Conservation (phyloP, 2,888 invertebrate genomes). For the Apamea crenata region DNA sequence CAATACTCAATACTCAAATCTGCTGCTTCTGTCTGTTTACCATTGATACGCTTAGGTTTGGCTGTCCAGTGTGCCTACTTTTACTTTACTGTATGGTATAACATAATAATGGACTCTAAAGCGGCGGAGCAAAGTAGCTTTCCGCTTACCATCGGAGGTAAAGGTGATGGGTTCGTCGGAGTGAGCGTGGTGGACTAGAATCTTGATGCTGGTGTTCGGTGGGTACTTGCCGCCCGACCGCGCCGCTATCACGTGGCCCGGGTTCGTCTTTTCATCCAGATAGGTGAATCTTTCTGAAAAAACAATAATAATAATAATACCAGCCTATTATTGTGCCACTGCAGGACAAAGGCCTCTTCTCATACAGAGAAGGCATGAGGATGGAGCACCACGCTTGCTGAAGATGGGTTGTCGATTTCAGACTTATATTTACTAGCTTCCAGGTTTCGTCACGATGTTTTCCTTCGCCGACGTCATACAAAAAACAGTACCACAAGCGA, state of each 20-base stretch:
- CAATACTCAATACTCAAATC: too few relatives aligned
- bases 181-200: slow-evolving; percentile 93
- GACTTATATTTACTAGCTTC: too few relatives aligned
- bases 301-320: neutral
- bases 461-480: too few relatives aligned
- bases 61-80: neutral
- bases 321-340: neutral
- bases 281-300: slow-evolving; percentile 93
- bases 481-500: neutral
- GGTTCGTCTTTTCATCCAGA: slow-evolving; percentile 94
- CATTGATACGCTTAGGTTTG: neutral
- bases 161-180: slow-evolving; percentile 94
- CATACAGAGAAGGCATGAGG: too few relatives aligned
- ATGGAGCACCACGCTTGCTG: too few relatives aligned
- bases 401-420: too few relatives aligned
- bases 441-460: too few relatives aligned
- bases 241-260: slow-evolving; percentile 97
- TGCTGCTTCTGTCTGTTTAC: too few relatives aligned
- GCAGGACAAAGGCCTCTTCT: too few relatives aligned
- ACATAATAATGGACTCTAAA: neutral
- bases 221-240: slow-evolving; percentile 95
- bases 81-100: neutral
- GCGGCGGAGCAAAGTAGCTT: neutral
- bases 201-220: slow-evolving; percentile 95
- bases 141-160: slow-evolving; percentile 96